A percentile compares a stretch with the other conserved stretches of the same genome.
These are phyloP conservation scores for Megalops cyprinoides DNA, from an alignment of 2,797 vertebrate genomes.

Conservation along the genomic window DNA sequence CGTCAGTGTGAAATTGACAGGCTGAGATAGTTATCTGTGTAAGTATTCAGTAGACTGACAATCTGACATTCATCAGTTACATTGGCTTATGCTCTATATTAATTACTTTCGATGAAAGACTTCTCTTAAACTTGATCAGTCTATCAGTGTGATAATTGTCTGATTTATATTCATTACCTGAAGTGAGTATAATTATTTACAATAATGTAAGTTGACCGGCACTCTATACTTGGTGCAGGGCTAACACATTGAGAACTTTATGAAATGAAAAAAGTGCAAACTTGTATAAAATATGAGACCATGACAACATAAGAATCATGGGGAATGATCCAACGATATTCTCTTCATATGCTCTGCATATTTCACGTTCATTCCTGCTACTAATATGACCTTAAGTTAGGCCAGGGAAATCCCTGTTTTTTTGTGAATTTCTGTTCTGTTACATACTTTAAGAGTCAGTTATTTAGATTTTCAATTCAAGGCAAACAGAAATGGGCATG, in stretches of 20 bases:
- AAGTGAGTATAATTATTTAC: background rate
- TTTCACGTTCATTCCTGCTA: background rate
- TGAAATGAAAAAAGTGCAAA: background rate
- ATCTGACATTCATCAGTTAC: too few species aligned
- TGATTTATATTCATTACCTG: too few species aligned
- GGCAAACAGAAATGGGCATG: background rate
- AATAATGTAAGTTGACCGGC: background rate
- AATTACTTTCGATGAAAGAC: too few species aligned
- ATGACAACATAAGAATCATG: background rate
- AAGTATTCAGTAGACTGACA: too few species aligned
- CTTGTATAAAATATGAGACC: background rate
- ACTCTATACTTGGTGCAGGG: background rate
- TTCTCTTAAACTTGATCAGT: too few species aligned
- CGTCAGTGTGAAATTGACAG: too few species aligned
- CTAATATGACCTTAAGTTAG: too few species aligned
- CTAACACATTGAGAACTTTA: background rate
- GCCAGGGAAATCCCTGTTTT: background rate
- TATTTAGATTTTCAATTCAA: background rate
- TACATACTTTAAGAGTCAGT: background rate
- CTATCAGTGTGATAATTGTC: too few species aligned
- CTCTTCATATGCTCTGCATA: too few species aligned
- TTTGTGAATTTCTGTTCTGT: background rate
- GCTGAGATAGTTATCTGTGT: too few species aligned
- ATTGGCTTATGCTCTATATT: background rate
- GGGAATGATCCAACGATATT: too few species aligned